Base-by-base conservation (phyloP, 1,140 invertebrate genomes). In the Euschistus heros region DNA sequence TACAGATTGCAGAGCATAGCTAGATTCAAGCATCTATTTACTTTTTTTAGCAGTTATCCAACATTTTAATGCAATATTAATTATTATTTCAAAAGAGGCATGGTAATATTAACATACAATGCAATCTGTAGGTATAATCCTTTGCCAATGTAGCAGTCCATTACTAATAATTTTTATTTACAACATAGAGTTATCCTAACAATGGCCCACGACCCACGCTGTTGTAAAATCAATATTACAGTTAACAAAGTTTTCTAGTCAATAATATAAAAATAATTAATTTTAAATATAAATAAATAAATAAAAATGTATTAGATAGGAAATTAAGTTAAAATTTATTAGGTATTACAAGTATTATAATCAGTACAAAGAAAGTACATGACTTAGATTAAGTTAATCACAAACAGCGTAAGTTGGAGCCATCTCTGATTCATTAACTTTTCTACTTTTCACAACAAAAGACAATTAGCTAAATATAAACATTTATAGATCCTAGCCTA, bases 381-480 rank as follows among this genome's bases (percentile, higher is more conserved):
- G 33, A 37, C 33, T 37, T 37, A 37, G 33, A 37, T 4, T 13
- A 6, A 13, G 33, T 37, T 37, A 37, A 37, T 37, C 33, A 37
- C 33, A 37, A 22, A 17, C 15, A 57, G 24, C 54, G 24, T 57
- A 22, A 57, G 24, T 61, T 18, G 37, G 59, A 30, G 30, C 24
- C 59, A 42, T 18, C 59, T 42, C 30, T 61, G 37, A 17, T 61
- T 61, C 33, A 18, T 26, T 15, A 26, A 42, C 15, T 61, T 26
- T 22, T 37, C 59, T 61, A 61, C 26, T 18, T 61, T 20, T 42
- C 33, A 59, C 55, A 59, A 59, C 59, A 61, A 17, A 57, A 65
- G 67, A 66, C 67, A 66, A 62, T 67, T 52, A 69, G 66, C 66
- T 67, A 66, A 66, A 66, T 69, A 69, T 66, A 69, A 69, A 69